Base-by-base conservation (phyloP, 2,113 vertebrate species). In the Onychostruthus taczanowskii region DNA sequence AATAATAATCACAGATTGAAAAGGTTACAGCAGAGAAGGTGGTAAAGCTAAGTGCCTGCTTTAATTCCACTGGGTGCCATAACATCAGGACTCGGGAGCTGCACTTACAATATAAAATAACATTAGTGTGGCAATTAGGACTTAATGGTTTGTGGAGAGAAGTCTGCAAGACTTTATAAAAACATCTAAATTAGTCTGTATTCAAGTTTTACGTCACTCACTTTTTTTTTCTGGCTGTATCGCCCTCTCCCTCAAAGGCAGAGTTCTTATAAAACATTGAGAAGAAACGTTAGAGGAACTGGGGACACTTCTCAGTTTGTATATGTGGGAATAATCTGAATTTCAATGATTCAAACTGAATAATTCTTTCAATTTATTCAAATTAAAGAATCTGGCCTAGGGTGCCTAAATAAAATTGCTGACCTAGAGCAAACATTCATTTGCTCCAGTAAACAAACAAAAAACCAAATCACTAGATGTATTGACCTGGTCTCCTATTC, bases 101-200 rank as follows among this genome's bases (percentile, higher is more conserved):
- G 61, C 87, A 77, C 88, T 97, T 96, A 94, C 91, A 80, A 78
- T 92, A 93, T 95, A 95, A 96, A 97, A 97, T 95, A 97, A 97
- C 92, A 95, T 97, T 97, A 97, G 91, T 77, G 59, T 84, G 94
- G 86, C 93, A 96, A 97, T 97, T 97, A 97, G 59, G 79, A 89
- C 84, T 94, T 95, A 96, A 97, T 89, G 82, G 95, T 82, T 96
- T 96, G 89, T 95, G 73, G 63, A 96, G 30, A 82, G 78, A 97
- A 94, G 66, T 82, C 89, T 95, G 41, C 84, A 90, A 95, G 90
- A 77, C 82, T 94, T 95, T 94, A 95, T 94, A 93, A 97, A 97
- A 95, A 94, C 87, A 96, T 46, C 72, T 69, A 80, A 82, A 95
- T 94, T 85, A 68, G 59, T 44, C 63, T 31, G 41, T 70, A 83